Base-by-base conservation (phyloP, 2,888 invertebrate genomes). In the Piscicola geometra region DNA sequence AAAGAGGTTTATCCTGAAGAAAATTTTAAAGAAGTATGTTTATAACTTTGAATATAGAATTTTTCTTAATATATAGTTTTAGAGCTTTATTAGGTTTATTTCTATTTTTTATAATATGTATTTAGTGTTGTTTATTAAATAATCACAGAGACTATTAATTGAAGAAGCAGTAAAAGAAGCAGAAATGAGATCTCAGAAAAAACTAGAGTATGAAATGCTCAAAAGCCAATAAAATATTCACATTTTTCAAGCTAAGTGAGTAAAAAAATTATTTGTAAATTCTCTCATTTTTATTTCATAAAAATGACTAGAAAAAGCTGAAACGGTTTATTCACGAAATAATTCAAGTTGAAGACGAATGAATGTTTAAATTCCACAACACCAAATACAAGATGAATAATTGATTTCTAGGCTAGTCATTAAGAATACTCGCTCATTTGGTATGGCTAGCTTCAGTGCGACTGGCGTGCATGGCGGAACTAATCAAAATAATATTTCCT, bases 321-420 rank as follows among this genome's bases (percentile, higher is more conserved):
- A 21, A 5, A 56, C 60, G n/a, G 5, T 56, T 56, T 25, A 56
- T 56, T 56, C 5, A 56, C 60, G 60, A 56, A 56, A 56, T 56
- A 56, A 56, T 56, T 56, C 60, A 56, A 56, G 60, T 56, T 56
- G 21, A 56, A 56, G 25, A 56, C 60, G n/a, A 56, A 56, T 56
- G 25, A 56, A 56, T 56, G 9, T 21, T 5, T 18, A 56, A 56
- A 15, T 15, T 56, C 12, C 60, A 56, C 60, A 56, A 56, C 60
- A 56, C 25, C 60, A 56, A 56, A 15, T 56, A 5, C 60, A 5
- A 56, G n/a, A 15, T n/a, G 9, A 56, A 25, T 47, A 15, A 47
- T 15, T 47, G 12, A 21, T 15, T 9, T 47, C 50, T 47, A 47
- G 21, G 9, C 50, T n/a, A 15, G 41, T 41, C 41, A 41, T 9